These are phyloP conservation scores for Danaus melanippus DNA, from an alignment of 1,140 invertebrate genomes.

Conservation along the genomic window DNA sequence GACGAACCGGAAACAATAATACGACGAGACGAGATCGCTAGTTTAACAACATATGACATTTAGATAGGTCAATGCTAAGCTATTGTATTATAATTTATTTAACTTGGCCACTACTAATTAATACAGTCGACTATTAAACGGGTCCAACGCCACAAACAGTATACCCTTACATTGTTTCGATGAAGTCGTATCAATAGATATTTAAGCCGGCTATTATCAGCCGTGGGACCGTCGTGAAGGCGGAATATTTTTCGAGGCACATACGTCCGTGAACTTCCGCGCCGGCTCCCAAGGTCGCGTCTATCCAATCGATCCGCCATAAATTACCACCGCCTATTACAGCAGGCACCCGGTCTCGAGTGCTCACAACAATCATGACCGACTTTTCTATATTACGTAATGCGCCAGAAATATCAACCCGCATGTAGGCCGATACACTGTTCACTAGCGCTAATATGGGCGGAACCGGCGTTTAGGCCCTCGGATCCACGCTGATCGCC, in stretches of 20 bases:
- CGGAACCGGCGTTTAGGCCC: slow-evolving; percentile 8
- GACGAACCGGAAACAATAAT: slow-evolving; percentile 18
- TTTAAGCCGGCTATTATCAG: background rate
- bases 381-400: slow-evolving; percentile 54
- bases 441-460: slow-evolving; percentile 15
- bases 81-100: slow-evolving; percentile 24
- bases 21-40: slow-evolving; percentile 10
- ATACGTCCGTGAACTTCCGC: slow-evolving; percentile 65
- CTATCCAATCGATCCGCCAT: slow-evolving; percentile 51
- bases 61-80: slow-evolving; percentile 22
- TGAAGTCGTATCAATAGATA: background rate
- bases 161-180: background rate
- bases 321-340: slow-evolving; percentile 50
- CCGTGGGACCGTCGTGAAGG: background rate
- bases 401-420: slow-evolving; percentile 37
- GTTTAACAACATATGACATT: slow-evolving; percentile 20
- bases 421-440: slow-evolving; percentile 20
- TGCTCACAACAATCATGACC: slow-evolving; percentile 45
- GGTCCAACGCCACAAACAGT: background rate
- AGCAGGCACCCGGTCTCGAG: slow-evolving; percentile 34
- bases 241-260: slow-evolving; percentile 20
- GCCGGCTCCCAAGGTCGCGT: slow-evolving; percentile 60
- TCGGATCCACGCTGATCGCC: too few species aligned
- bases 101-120: slow-evolving; percentile 12
- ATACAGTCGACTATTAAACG: slow-evolving; percentile 3